Base-by-base conservation (phyloP, 1,140 invertebrate genomes). In the Diplogasteroides magnus region DNA sequence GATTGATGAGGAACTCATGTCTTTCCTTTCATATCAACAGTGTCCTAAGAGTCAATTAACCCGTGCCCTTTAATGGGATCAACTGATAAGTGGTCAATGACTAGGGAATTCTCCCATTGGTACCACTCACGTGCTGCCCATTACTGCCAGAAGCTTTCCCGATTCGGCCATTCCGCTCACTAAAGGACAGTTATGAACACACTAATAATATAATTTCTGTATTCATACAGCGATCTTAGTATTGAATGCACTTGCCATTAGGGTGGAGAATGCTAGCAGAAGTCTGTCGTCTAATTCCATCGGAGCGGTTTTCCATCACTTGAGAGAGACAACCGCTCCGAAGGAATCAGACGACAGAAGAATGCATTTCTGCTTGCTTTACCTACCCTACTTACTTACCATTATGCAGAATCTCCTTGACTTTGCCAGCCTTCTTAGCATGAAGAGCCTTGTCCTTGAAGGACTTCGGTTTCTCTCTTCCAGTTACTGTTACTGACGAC, bases 71-170 rank as follows among this genome's bases (percentile, higher is more conserved):
- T 14, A 64, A 1, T 15, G 15, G 29, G 25, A 15, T n/a, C n/a
- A 2, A 57, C 0, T 62, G 11, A 19, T 31, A 67, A 64, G 28
- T 56, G 27, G 28, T 66, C 3, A 2, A 19, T 2, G 14, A 59
- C 25, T n/a, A 60, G 25, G 61, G 28, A 31, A 19, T 29, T 13
- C 59, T 60, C 15, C n/a, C 61, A 48, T 31, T 27, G 23, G 1
- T 71, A 32, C 1, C 19, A 56, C 66, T 59, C 37, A 76, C 76
- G 72, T 74, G 32, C 92, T 90, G 2, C 94, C 94, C 90, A 97
- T 90, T 27, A 97, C 89, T 1, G 93, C 92, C 65, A 96, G 82
- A 27, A 97, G 83, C 82, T 94, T 91, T 2, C 93, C 93, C 2
- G 93, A 91, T 83, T 90, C 88, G 0, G 92, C 92, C 1, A 90